Evolutionary conservation across 2,113 vertebrate genomes (phyloP).

Genomic region (Dolichotis patagonum): DNA sequence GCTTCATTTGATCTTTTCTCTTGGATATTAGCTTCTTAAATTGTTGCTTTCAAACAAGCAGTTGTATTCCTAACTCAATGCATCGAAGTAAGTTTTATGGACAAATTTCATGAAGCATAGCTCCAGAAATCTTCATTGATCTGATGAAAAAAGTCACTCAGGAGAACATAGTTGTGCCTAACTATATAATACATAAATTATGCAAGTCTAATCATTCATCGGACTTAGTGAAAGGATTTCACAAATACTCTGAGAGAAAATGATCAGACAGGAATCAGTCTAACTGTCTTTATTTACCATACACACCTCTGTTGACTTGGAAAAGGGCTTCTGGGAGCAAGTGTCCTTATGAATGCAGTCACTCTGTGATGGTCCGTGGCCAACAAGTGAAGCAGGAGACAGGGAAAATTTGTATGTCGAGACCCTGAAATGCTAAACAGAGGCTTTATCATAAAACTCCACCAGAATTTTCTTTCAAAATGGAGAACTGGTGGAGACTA

Average conservation of each 20-base stretch:
- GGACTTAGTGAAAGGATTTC: background rate
- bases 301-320: background rate
- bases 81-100: background rate
- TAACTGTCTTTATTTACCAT: background rate
- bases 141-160: background rate
- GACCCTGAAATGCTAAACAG: background rate
- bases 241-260: background rate
- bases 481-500: background rate
- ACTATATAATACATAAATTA: background rate
- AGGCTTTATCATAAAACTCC: background rate
- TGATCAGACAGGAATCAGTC: background rate
- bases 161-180: background rate
- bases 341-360: background rate
- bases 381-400: background rate
- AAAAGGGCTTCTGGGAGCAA: background rate
- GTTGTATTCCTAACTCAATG: background rate
- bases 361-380: background rate
- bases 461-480: conserved; percentile 18
- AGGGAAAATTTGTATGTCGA: background rate
- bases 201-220: background rate
- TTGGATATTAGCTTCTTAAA: background rate
- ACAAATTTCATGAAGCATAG: background rate
- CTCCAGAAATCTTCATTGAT: background rate
- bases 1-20: background rate
- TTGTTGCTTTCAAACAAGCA: background rate